phyloP scores from a whole-genome alignment of 2,797 vertebrate genomes.

The Hirundo rustica region DNA sequence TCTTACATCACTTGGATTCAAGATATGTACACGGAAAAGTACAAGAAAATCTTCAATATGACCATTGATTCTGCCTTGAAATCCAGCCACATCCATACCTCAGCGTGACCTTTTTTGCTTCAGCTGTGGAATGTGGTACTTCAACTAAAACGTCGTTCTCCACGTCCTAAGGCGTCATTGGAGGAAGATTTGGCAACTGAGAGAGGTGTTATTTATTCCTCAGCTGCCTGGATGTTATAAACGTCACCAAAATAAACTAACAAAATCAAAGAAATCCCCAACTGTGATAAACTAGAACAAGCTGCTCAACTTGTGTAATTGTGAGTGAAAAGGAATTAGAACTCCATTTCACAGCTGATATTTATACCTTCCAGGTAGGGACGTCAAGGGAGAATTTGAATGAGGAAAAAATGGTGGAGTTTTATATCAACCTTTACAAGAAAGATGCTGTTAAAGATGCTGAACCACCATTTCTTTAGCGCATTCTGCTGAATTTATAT shows the following conservation, averaged over 20 bases:
- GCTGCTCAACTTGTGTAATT: not conserved
- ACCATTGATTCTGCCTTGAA: not conserved
- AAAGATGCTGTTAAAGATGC: not conserved
- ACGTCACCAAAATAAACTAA: constrained; percentile 36
- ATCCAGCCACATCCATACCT: not conserved
- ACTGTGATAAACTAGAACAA: not conserved
- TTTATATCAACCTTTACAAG: not conserved
- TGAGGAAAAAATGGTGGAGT: not conserved
- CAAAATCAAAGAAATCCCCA: not conserved
- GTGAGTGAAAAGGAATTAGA: not conserved
- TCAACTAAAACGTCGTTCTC: not conserved
- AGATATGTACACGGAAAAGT: not conserved
- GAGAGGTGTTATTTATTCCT: constrained; percentile 10
- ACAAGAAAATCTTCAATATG: not conserved
- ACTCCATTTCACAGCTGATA: not conserved
- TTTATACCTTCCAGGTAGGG: not conserved
- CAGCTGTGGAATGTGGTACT: not conserved
- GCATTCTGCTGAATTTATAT: not conserved
- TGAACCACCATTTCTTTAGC: not conserved
- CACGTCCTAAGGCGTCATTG: not conserved
- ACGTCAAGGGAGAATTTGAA: not conserved
- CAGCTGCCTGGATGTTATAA: not conserved
- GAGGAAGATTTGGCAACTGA: constrained; percentile 23
- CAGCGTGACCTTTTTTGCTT: not conserved
- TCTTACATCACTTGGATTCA: not conserved